A percentile compares a stretch with the other conserved stretches of the same genome.
Conservation (phyloP, 2,888 invertebrate species). For the Orthonevra nobilis region DNA sequence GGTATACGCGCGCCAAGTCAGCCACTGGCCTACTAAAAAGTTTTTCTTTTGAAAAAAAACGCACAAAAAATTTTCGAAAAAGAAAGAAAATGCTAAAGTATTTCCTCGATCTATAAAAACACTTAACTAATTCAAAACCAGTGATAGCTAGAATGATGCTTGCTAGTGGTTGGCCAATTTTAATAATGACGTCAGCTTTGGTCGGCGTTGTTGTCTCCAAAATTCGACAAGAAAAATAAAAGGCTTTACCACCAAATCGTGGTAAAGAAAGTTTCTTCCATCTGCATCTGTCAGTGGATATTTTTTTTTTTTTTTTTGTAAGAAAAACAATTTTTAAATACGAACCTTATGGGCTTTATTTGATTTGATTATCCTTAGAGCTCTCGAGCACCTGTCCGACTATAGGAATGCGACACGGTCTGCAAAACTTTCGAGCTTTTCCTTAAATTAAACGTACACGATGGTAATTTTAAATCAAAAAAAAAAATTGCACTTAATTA, state of each 20-base stretch:
- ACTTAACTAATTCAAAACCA: too few relatives aligned
- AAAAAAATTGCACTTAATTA: conserved; percentile 69
- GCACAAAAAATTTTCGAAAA: too few relatives aligned
- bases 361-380: conserved; percentile 46
- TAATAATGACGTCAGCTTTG: conserved; percentile 67
- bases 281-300: conserved; percentile 21
- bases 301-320: neutral
- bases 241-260: neutral
- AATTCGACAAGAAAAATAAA: neutral
- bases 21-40: too few relatives aligned
- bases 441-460: conserved; percentile 38
- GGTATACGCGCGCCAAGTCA: too few relatives aligned
- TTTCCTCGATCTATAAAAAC: too few relatives aligned
- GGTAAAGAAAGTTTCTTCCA: neutral
- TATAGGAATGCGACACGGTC: conserved; percentile 62
- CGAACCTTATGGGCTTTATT: conserved; percentile 26
- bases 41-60: too few relatives aligned
- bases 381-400: conserved; percentile 10
- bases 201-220: conserved; percentile 26
- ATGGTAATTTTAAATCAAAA: conserved; percentile 52
- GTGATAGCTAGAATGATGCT: too few relatives aligned
- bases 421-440: conserved; percentile 60
- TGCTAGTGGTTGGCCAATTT: conserved; percentile 60
- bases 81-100: too few relatives aligned
- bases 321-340: too few relatives aligned